Base-by-base conservation (phyloP, 2,888 invertebrate genomes). In the Dasypolia templi region DNA sequence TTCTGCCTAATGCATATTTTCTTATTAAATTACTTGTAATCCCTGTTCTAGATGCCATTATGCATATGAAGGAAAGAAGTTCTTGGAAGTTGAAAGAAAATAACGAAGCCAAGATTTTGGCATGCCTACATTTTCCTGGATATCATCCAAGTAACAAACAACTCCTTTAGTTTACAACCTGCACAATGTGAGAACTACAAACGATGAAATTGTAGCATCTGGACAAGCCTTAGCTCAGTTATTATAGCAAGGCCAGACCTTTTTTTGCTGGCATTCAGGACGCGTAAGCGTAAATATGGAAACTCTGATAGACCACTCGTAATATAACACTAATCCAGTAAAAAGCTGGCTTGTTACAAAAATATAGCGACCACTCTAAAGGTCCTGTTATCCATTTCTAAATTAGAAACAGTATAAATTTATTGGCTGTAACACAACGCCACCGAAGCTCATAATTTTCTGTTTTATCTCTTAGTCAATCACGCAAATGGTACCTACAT, bases 321-420 rank as follows among this genome's bases (percentile, higher is more conserved):
- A 79, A 67, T 79, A 79, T 84, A 88, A 84, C 65, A 79, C 70
- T 82, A 82, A 84, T 86, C 77, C 74, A 56, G 68, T 83, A 77
- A 85, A 86, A 85, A 66, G 72, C 70, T 46, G 75, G 74, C 62
- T 71, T 63, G 78, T 72, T 68, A 75, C 76, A 81, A 79, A 81
- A 77, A 77, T 78, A 86, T 81, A 71, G 76, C 72, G 61, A 62
- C 72, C 64, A 58, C 69, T 77, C 71, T 70, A 69, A 80, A 73
- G 77, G 75, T 80, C 72, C 83, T 81, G 84, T 75, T n/a, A 82
- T 89, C 90, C 90, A 91, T 91, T 91, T 89, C 83, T 82, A 90
- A 89, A 91, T 91, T 88, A 90, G 87, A 88, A 86, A 80, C 87
- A 81, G 82, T 86, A 89, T 89, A 88, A 77, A 84, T 90, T 90